A percentile compares a stretch with the other conserved stretches of the same genome.
phyloP scores from a whole-genome alignment of 2,113 vertebrate genomes.

The Strix uralensis region DNA sequence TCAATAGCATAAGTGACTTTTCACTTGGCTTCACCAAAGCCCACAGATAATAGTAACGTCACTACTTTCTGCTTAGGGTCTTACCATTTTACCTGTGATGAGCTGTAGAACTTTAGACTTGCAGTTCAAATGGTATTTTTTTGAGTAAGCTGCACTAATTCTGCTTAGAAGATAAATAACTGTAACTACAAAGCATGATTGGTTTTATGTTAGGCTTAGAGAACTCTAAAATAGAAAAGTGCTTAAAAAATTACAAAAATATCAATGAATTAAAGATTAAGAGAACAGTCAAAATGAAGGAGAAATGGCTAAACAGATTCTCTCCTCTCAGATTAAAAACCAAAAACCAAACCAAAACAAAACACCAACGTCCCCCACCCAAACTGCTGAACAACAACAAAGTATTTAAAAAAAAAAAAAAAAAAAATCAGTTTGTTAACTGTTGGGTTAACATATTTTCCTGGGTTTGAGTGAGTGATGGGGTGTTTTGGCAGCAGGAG shows the following conservation, averaged over 20 bases:
- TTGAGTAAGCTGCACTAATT: not conserved
- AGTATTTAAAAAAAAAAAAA: not conserved
- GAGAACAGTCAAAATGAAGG: not conserved
- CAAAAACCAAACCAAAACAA: not conserved
- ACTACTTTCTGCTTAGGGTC: not conserved
- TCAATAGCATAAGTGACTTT: not conserved
- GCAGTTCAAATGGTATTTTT: not conserved
- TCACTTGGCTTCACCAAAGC: not conserved
- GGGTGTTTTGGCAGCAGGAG: too few species aligned
- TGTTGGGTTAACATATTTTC: not conserved
- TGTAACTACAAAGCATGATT: not conserved
- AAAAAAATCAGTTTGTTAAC: not conserved
- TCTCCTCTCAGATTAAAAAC: not conserved
- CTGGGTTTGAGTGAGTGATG: too few species aligned
- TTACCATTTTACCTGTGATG: not conserved
- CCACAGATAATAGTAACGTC: not conserved
- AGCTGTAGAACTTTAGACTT: not conserved
- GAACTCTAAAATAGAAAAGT: not conserved
- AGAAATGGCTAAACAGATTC: not conserved
- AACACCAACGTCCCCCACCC: rapidly evolving
- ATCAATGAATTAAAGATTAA: not conserved
- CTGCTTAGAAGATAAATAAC: not conserved
- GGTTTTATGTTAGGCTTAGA: not conserved
- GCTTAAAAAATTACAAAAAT: not conserved
- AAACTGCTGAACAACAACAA: not conserved